Evolutionary conservation across 2,888 invertebrate genomes (phyloP).

Genomic region (Melipona bicolor): DNA sequence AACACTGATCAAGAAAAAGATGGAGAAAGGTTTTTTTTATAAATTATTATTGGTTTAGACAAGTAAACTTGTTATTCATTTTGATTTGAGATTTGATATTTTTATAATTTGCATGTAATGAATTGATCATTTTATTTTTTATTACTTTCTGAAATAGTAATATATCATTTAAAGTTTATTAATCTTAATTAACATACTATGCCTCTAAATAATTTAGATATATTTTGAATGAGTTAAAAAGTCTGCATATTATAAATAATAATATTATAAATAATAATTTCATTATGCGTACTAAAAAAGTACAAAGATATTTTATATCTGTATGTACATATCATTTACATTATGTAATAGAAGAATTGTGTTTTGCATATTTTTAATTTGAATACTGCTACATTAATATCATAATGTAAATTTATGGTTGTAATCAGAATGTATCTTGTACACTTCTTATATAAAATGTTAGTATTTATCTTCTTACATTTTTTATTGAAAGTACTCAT

Average conservation of each 20-base stretch:
- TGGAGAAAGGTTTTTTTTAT: constrained; percentile 89
- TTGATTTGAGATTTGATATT: constrained; percentile 9
- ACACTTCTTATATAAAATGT: constrained; percentile 6
- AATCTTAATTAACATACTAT: not conserved
- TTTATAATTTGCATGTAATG: constrained; percentile 30
- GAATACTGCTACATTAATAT: not conserved
- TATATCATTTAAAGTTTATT: constrained; percentile 37
- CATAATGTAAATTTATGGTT: no score
- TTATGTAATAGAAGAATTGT: not conserved
- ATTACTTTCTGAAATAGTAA: constrained; percentile 23
- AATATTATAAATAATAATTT: not conserved
- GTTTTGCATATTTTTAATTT: constrained; percentile 8
- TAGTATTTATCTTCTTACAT: not conserved
- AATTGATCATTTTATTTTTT: constrained; percentile 35
- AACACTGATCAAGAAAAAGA: constrained; percentile 93
- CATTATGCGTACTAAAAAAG: not conserved
- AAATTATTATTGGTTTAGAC: constrained; percentile 36
- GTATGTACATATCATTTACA: not conserved
- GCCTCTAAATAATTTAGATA: not conserved
- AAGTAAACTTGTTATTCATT: constrained; percentile 26
- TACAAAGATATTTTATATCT: constrained; percentile 11
- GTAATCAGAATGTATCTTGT: not conserved
- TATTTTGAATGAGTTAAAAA: not conserved
- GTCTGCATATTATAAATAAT: not conserved
- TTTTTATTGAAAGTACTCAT: not conserved